Percentiles rank a stretch among this genome's conserved stretches.
Evolutionary conservation across 2,113 vertebrate genomes (phyloP).

Genomic region (Macrotis lagotis): DNA sequence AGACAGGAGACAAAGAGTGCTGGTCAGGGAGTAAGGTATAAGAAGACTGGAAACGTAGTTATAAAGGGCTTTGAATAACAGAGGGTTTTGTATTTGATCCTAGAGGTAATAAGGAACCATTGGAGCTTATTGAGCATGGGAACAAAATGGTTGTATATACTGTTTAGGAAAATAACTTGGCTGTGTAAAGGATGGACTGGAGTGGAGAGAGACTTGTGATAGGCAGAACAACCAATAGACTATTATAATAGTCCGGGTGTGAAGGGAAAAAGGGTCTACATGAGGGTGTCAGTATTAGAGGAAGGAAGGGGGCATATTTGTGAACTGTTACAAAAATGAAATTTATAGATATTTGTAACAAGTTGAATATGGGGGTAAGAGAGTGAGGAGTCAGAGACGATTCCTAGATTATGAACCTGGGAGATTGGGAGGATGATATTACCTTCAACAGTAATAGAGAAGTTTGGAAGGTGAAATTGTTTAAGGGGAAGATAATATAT

Average conservation of each 20-base stretch:
- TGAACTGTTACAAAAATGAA: background rate
- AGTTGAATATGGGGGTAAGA: background rate
- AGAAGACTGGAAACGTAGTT: too few species aligned
- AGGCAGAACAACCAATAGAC: too few species aligned
- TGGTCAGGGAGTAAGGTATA: too few species aligned
- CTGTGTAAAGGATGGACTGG: too few species aligned
- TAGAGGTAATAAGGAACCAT: too few species aligned
- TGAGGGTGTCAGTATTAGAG: background rate
- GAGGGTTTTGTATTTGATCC: too few species aligned
- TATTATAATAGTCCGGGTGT: too few species aligned
- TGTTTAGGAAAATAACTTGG: too few species aligned
- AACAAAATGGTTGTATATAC: too few species aligned
- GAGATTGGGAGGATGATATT: background rate
- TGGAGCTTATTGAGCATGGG: too few species aligned
- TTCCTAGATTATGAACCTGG: background rate
- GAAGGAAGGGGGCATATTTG: background rate
- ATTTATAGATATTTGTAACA: background rate
- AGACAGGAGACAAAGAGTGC: background rate
- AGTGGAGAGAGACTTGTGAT: too few species aligned
- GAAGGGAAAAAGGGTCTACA: background rate
- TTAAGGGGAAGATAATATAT: background rate
- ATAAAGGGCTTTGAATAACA: too few species aligned
- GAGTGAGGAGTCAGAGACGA: background rate
- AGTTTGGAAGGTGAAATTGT: background rate
- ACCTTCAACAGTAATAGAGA: background rate